Evolutionary conservation across 2,113 vertebrate genomes (phyloP), one percentile per base, ranked within the genome.

Genomic region (Anolis carolinensis): DNA sequence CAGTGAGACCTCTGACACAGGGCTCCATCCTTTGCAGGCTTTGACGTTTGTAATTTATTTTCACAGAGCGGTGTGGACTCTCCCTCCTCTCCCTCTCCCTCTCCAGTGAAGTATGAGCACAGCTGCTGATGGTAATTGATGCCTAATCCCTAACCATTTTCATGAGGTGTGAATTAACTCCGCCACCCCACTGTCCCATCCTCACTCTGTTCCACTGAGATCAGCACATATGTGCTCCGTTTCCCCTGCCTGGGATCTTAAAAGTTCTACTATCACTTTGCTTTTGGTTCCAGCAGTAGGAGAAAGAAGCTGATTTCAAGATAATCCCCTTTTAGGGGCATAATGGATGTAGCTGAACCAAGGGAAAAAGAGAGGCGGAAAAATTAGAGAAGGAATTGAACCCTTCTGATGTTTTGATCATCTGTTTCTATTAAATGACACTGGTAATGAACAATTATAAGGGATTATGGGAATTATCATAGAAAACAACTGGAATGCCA

Each of bases 111-210:
- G 71, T 75, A 65, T 1, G 85, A 50, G 7, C 23, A 6, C 85
- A 81, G 78, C 85, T 81, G 79, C 85, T 67, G 55, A n/a, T 52
- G 59, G 79, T 75, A 81, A 85, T 75, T 86, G 85, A 81, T 65
- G 79, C 79, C 79, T 86, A 86, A 81, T 81, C 85, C 79, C 71
- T 74, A 86, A 74, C 79, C 81, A 86, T 86, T 86, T 81, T 86
- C 79, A 86, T 67, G 79, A 86, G 71, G 85, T 86, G 85, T 81
- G 79, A 74, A 84, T 84, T 65, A 67, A 67, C 50, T 36, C 39
- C 27, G 39, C 72, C 59, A 25, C 27, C 25, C 70, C 27, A 21
- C 36, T 21, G 74, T 67, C 25, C 5, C 39, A 18, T 63, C 71
- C 59, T 36, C n/a, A 30, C 39, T 50, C 78, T 67, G 71, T 81